Evolutionary conservation across 1,140 invertebrate genomes (phyloP).

Genomic region (Cepaea nemoralis): DNA sequence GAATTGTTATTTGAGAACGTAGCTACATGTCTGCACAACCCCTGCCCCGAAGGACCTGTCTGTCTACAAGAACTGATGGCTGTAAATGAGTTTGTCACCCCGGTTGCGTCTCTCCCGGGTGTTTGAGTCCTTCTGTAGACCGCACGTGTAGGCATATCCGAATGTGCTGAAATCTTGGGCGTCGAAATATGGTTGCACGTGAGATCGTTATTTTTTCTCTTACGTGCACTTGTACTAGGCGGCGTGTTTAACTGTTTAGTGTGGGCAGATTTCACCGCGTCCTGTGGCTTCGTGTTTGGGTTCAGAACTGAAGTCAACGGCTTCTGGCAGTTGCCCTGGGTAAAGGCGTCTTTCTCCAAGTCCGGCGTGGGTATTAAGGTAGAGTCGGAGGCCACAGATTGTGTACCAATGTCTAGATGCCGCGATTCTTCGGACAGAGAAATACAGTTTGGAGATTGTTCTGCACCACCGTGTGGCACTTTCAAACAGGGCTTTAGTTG

Average conservation of each 20-base stretch:
- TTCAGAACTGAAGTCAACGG: not conserved
- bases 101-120: too few species aligned
- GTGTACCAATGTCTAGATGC: not conserved
- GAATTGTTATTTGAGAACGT: conserved; percentile 22
- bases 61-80: not conserved
- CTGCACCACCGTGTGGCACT: not conserved
- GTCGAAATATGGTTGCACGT: too few species aligned
- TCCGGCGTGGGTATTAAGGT: not conserved
- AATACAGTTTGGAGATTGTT: not conserved
- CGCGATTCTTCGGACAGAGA: not conserved
- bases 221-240: too few species aligned
- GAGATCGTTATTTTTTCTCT: too few species aligned
- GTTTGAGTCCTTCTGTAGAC: too few species aligned
- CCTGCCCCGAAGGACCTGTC: not conserved
- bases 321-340: not conserved
- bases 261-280: not conserved
- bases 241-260: not conserved
- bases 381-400: not conserved
- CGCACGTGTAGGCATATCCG: too few species aligned
- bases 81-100: too few species aligned
- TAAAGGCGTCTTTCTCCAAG: not conserved
- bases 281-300: not conserved
- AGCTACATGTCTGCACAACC: not conserved
- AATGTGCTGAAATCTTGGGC: too few species aligned
- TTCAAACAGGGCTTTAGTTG: not conserved